A percentile compares a stretch with the other conserved stretches of the same genome.
Conservation (phyloP, 2,113 vertebrate species). For the Chlorodrepanis virens region DNA sequence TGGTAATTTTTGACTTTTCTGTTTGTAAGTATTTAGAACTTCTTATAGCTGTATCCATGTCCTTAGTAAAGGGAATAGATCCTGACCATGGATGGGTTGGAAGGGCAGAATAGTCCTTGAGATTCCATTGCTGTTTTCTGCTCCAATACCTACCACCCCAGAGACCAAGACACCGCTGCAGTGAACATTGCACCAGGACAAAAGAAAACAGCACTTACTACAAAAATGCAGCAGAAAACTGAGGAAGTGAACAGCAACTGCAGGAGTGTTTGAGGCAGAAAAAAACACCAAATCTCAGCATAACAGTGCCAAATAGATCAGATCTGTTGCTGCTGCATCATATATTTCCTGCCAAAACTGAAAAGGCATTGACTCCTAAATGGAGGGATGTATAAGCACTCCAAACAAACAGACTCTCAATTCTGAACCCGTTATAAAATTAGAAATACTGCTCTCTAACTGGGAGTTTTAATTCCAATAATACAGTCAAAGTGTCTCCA, state of each 20-base stretch:
- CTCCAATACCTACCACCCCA: background rate
- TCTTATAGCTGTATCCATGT: background rate
- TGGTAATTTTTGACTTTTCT: background rate
- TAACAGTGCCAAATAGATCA: background rate
- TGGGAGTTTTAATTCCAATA: background rate
- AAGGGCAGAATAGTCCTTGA: background rate
- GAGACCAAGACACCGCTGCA: background rate
- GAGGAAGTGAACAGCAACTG: background rate
- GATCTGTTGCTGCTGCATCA: background rate
- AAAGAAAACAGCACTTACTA: background rate
- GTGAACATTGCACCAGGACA: background rate
- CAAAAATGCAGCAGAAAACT: background rate
- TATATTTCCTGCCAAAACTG: background rate
- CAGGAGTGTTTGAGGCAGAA: background rate
- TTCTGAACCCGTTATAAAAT: background rate
- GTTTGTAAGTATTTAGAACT: background rate
- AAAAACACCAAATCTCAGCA: background rate
- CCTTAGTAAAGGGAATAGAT: background rate
- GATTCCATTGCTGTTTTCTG: background rate
- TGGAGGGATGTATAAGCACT: background rate
- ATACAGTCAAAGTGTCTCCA: background rate
- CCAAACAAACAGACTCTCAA: background rate
- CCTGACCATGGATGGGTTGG: background rate
- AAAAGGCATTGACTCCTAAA: background rate
- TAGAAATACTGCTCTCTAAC: background rate